Conservation (phyloP, 2,888 invertebrate species). For the Himalopsyche anomala region DNA sequence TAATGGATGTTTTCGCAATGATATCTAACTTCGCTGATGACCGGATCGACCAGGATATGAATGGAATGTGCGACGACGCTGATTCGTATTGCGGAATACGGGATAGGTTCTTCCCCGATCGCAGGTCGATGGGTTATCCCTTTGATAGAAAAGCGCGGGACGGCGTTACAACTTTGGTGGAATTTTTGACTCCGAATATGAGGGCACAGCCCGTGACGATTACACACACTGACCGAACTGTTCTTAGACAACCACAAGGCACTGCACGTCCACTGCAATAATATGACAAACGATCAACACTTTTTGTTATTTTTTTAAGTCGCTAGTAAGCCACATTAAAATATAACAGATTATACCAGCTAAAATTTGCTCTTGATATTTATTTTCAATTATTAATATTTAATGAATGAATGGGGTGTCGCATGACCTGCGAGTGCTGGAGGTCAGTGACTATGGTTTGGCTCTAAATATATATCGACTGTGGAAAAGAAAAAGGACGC, state of each 20-base stretch:
- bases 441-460: too few species aligned
- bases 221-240: conserved; percentile 73
- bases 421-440: too few species aligned
- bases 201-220: conserved; percentile 76
- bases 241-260: conserved; percentile 59
- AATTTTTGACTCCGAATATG: conserved; percentile 83
- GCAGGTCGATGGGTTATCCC: conserved; percentile 77
- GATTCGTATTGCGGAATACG: conserved; percentile 77
- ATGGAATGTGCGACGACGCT: conserved; percentile 72
- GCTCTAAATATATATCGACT: too few species aligned
- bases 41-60: conserved; percentile 64
- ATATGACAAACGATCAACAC: background rate
- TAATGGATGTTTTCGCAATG: conserved; percentile 69
- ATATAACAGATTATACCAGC: background rate
- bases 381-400: background rate
- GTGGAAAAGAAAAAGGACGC: too few species aligned
- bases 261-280: background rate
- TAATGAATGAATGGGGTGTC: too few species aligned
- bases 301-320: background rate
- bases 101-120: conserved; percentile 77
- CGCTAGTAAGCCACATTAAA: background rate
- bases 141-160: conserved; percentile 78
- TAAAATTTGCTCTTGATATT: background rate
- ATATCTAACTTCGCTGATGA: conserved; percentile 68
- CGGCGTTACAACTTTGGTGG: conserved; percentile 77